These are phyloP conservation scores for Ciconia maguari DNA, from an alignment of 2,113 vertebrate species.

Conservation along the genomic window DNA sequence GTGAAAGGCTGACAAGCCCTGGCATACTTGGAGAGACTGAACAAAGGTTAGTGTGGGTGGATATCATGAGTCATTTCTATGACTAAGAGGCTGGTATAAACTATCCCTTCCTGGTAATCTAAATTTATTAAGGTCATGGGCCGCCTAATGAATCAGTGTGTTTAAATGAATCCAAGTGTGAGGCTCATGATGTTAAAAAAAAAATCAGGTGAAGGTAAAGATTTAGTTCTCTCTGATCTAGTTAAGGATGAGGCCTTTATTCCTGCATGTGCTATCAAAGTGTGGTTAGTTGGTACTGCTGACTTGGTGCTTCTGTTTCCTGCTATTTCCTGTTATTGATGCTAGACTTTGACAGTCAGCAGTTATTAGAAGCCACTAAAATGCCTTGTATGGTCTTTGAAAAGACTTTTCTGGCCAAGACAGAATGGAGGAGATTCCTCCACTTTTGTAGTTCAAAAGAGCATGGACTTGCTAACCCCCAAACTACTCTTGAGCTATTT, in stretches of 20 bases:
- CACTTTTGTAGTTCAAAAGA: background rate
- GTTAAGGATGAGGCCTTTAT: background rate
- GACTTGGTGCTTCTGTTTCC: conserved; percentile 32
- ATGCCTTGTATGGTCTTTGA: background rate
- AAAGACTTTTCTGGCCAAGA: background rate
- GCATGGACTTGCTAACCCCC: background rate
- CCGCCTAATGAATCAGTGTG: conserved; percentile 20
- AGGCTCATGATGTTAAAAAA: background rate
- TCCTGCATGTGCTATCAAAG: conserved; percentile 39
- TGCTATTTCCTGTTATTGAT: conserved; percentile 27
- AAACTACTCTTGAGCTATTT: background rate
- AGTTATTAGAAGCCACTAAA: conserved; percentile 23
- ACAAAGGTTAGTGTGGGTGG: conserved; percentile 66
- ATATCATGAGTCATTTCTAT: conserved; percentile 63
- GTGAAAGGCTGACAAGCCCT: conserved; percentile 56
- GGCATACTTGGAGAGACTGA: conserved; percentile 48
- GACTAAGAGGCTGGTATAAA: conserved; percentile 58
- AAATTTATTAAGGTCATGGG: conserved; percentile 34
- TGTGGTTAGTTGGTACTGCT: conserved; percentile 27
- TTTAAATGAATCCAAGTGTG: conserved; percentile 3
- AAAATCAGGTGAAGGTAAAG: background rate
- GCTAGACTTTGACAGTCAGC: conserved; percentile 7
- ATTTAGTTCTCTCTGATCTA: background rate
- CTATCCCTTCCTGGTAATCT: conserved; percentile 50
- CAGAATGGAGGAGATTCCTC: background rate